Conservation (phyloP, 2,888 invertebrate genomes). For the Papilio protenor region DNA sequence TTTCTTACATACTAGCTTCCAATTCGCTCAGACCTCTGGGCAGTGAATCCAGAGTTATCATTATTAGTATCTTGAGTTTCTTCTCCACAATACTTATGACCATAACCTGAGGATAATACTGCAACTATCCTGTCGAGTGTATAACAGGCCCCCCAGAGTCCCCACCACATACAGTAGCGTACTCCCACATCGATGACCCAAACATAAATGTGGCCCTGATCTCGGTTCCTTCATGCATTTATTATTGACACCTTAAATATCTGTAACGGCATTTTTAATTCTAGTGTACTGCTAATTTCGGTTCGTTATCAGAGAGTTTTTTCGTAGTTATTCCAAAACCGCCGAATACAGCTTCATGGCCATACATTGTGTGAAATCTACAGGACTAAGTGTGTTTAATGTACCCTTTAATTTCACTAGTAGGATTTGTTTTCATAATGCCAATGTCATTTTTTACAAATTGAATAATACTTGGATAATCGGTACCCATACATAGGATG, state of each 20-base stretch:
- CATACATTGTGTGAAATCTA: no score
- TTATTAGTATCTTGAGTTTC: background rate
- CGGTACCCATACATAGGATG: no score
- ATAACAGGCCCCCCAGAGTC: no score
- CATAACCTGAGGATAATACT: background rate
- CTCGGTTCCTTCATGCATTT: background rate
- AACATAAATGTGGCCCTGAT: background rate
- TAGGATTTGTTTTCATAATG: no score
- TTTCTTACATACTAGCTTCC: constrained; percentile 24
- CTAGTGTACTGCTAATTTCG: background rate
- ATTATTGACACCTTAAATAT: constrained; percentile 15
- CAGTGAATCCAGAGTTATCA: constrained; percentile 7
- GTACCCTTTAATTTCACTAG: no score
- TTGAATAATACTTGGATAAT: no score
- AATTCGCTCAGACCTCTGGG: constrained; percentile 18
- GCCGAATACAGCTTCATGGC: no score
- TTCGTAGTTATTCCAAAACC: no score
- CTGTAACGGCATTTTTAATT: constrained; percentile 25
- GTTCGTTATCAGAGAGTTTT: background rate
- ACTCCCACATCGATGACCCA: constrained; percentile 12
- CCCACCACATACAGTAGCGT: no score
- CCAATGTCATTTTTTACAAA: no score
- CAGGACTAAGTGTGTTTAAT: no score
- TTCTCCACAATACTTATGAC: background rate
- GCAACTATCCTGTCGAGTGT: constrained; percentile 27